A percentile compares a stretch with the other conserved stretches of the same genome.
Evolutionary conservation across 2,888 invertebrate species (phyloP).

Genomic region (Meandrusa payeni): DNA sequence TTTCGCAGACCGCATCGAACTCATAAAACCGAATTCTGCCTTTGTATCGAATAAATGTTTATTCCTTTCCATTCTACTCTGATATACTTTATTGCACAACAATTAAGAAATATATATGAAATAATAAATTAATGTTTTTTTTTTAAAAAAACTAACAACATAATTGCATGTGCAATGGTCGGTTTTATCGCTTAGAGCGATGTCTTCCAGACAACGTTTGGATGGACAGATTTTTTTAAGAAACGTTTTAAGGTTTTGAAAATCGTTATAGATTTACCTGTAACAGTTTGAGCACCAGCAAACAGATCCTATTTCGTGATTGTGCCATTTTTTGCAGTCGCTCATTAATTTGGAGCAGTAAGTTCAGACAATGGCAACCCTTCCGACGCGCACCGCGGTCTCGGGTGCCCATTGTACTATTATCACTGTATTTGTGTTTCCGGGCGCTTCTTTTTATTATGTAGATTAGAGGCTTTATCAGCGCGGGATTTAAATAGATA

Average conservation of each 20-base stretch:
- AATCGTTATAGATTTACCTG: constrained; percentile 3
- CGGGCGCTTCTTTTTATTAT: constrained; percentile 74
- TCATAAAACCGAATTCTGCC: too few relatives aligned
- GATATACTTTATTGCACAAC: too few relatives aligned
- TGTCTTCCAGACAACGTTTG: too few relatives aligned
- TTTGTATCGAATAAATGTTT: too few relatives aligned
- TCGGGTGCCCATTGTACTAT: constrained; percentile 56
- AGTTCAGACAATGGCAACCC: constrained; percentile 73
- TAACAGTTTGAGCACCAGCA: constrained; percentile 52
- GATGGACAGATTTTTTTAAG: too few relatives aligned
- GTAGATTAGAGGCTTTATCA: constrained; percentile 72
- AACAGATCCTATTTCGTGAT: constrained; percentile 70
- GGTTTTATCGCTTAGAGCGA: too few relatives aligned
- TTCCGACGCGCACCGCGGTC: constrained; percentile 53
- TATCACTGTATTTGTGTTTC: constrained; percentile 69
- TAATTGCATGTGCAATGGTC: too few relatives aligned
- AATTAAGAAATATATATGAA: too few relatives aligned
- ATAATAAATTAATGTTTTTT: too few relatives aligned
- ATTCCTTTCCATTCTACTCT: too few relatives aligned
- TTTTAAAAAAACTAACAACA: too few relatives aligned
- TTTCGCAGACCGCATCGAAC: too few relatives aligned
- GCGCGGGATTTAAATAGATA: constrained; percentile 63
- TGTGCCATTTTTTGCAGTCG: constrained; percentile 72
- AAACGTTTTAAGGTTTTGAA: neutral
- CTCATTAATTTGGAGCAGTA: constrained; percentile 77